These are phyloP conservation scores for Ataeniobius toweri DNA, from an alignment of 2,797 vertebrate genomes.

Conservation along the genomic window DNA sequence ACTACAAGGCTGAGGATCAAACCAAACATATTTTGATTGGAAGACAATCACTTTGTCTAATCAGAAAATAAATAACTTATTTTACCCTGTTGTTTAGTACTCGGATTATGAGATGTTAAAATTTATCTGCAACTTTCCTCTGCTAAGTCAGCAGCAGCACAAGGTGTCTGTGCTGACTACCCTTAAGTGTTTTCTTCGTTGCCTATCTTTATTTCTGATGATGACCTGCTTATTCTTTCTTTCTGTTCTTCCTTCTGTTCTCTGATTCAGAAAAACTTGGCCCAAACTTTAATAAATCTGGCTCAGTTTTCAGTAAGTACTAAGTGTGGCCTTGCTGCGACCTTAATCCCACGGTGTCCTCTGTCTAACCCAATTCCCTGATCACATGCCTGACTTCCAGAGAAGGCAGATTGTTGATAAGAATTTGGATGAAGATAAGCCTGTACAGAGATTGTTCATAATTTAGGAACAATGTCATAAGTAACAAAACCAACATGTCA, in stretches of 20 bases:
- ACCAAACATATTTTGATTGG: neutral
- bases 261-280: conserved; percentile 83
- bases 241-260: conserved; percentile 76
- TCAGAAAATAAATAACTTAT: neutral
- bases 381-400: conserved; percentile 59
- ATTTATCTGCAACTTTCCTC: neutral
- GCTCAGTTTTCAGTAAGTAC: conserved; percentile 87
- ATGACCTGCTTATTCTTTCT: conserved; percentile 59
- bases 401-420: conserved; percentile 36
- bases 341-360: conserved; percentile 71
- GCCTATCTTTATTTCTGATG: conserved; percentile 60
- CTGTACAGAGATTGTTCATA: conserved; percentile 39
- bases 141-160: neutral
- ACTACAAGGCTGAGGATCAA: neutral
- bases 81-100: neutral
- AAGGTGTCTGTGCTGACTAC: conserved; percentile 13
- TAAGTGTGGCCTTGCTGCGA: conserved; percentile 74
- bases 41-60: neutral
- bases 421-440: conserved; percentile 31
- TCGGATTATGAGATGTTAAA: neutral
- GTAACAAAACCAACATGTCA: conserved; percentile 41
- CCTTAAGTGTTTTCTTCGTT: conserved; percentile 41
- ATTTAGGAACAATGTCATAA: conserved; percentile 7
- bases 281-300: conserved; percentile 85
- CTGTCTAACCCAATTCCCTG: conserved; percentile 68